phyloP scores from a whole-genome alignment of 2,888 invertebrate species.

The Phengaris alcon region DNA sequence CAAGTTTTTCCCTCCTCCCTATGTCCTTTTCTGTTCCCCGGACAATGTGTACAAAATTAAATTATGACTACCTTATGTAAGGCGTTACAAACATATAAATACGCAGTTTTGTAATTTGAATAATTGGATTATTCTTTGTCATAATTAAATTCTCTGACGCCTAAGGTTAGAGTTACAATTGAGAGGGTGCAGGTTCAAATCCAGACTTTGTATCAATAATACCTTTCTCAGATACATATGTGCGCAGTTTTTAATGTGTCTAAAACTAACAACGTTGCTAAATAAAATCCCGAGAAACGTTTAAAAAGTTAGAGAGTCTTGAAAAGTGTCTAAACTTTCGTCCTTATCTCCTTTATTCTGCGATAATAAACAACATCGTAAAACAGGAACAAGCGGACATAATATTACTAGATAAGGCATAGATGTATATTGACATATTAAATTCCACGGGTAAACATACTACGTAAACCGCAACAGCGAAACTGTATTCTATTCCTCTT shows the following conservation, averaged over 20 bases:
- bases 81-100: not conserved
- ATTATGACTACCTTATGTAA: not conserved
- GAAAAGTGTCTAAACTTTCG: not conserved
- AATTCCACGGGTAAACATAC: constrained; percentile 10
- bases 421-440: constrained; percentile 16
- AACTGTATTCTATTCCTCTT: not conserved
- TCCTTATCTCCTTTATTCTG: not conserved
- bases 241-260: not conserved
- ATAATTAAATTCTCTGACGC: too few relatives aligned
- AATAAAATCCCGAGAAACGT: not conserved
- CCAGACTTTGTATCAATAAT: not conserved
- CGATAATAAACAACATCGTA: constrained; percentile 13
- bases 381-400: constrained; percentile 15
- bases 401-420: constrained; percentile 10
- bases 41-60: constrained; percentile 1
- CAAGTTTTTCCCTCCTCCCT: not conserved
- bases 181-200: not conserved
- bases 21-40: constrained; percentile 2
- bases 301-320: not conserved
- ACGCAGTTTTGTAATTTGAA: not conserved
- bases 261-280: not conserved
- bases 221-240: not conserved
- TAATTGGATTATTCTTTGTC: too few relatives aligned
- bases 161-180: not conserved
- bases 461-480: not conserved